A percentile compares a stretch with the other conserved stretches of the same genome.
Conservation (phyloP, 53 echinoderm and acorn worm species). For the Arbacia lixula region DNA sequence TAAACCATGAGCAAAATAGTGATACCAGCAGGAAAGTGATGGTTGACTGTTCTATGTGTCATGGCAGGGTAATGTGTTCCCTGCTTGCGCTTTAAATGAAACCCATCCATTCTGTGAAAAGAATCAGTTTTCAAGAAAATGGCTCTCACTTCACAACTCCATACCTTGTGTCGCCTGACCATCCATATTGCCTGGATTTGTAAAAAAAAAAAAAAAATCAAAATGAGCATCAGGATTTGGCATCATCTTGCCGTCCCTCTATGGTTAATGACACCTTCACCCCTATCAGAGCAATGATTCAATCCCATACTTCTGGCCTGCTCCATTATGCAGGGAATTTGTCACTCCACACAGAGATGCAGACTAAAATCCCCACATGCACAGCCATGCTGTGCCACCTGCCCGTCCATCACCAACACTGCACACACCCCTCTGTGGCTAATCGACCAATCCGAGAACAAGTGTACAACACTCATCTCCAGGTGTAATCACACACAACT, state of each 20-base stretch:
- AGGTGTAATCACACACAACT: slow-evolving; percentile 22
- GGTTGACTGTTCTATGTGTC: too few species aligned
- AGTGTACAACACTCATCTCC: slow-evolving; percentile 10
- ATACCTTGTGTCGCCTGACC: too few species aligned
- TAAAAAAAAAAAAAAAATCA: too few species aligned
- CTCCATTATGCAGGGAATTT: slow-evolving; percentile 30
- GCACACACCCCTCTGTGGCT: slow-evolving; percentile 13
- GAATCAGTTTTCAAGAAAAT: too few species aligned
- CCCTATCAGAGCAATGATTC: slow-evolving; percentile 38
- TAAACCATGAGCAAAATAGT: too few species aligned
- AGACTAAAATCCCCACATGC: not conserved
- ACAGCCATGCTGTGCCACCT: not conserved
- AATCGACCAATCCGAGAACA: slow-evolving; percentile 45
- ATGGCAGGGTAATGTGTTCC: too few species aligned
- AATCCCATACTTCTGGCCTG: slow-evolving; percentile 41
- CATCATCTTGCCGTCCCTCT: slow-evolving; percentile 3
- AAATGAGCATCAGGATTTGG: too few species aligned
- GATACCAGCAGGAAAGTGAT: too few species aligned
- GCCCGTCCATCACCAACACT: not conserved
- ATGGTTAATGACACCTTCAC: not conserved
- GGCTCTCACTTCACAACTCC: too few species aligned
- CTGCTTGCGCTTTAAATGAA: too few species aligned
- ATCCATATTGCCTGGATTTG: too few species aligned
- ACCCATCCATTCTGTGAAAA: too few species aligned
- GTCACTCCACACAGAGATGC: slow-evolving; percentile 23